A percentile compares a stretch with the other conserved stretches of the same genome.
Conservation (phyloP, 2,113 vertebrate species). For the Isichthys henryi region DNA sequence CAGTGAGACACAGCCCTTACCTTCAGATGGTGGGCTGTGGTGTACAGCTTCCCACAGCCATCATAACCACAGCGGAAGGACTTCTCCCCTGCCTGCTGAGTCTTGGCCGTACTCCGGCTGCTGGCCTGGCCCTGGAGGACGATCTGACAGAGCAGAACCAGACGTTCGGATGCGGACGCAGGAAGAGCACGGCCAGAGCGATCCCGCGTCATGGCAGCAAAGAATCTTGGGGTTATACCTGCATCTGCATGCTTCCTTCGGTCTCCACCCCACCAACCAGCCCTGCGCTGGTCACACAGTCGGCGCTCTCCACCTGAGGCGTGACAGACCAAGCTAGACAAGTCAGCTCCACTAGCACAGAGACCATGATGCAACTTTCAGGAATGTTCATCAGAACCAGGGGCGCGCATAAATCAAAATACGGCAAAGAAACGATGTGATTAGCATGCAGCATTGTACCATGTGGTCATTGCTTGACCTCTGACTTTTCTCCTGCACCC, state of each 20-base stretch:
- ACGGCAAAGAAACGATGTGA: neutral
- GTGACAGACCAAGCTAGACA: neutral
- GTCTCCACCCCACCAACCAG: constrained; percentile 74
- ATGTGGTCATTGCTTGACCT: neutral
- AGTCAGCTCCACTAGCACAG: neutral
- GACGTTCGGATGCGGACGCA: neutral
- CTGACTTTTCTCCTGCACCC: neutral
- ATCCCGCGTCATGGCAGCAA: neutral
- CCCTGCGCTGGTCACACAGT: constrained; percentile 67
- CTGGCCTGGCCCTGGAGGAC: constrained; percentile 86
- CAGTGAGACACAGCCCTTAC: constrained; percentile 39
- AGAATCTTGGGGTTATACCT: constrained; percentile 40
- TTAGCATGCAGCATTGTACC: neutral
- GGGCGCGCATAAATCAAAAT: neutral
- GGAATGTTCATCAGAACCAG: neutral
- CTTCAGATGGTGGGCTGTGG: constrained; percentile 96
- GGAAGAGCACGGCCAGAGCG: neutral
- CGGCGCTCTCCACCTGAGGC: constrained; percentile 76
- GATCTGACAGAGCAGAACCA: constrained; percentile 59
- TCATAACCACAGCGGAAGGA: constrained; percentile 94
- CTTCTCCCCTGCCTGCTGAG: constrained; percentile 86
- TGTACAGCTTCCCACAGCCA: constrained; percentile 94
- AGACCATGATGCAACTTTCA: neutral
- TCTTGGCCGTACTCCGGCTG: constrained; percentile 51
- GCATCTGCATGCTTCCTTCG: constrained; percentile 88